Conservation (phyloP, 1,140 invertebrate genomes). For the Bombus fervidus region DNA sequence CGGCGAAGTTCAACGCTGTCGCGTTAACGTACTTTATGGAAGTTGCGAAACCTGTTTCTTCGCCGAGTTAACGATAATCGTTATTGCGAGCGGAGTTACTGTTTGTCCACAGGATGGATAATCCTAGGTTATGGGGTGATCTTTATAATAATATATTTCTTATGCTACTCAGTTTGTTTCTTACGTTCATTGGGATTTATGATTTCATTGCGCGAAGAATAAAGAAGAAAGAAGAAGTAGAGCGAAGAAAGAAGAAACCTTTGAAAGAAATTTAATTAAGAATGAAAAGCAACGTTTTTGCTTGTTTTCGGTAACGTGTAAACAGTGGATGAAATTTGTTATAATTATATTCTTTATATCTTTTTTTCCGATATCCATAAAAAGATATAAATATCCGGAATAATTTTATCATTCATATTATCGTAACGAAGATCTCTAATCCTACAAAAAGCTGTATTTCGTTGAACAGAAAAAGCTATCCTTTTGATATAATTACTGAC, state of each 20-base stretch:
- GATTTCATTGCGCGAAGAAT: too few relatives aligned
- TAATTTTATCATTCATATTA: too few relatives aligned
- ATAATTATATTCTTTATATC: too few relatives aligned
- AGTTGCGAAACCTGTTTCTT: not conserved
- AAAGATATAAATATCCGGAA: too few relatives aligned
- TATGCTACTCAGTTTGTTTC: not conserved
- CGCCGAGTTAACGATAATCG: not conserved
- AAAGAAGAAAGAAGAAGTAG: too few relatives aligned
- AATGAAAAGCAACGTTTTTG: too few relatives aligned
- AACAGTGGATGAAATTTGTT: too few relatives aligned
- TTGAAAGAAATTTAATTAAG: too few relatives aligned
- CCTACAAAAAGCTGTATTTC: not conserved
- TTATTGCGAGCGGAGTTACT: not conserved
- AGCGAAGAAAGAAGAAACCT: too few relatives aligned
- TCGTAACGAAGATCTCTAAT: not conserved
- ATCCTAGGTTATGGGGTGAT: too few relatives aligned
- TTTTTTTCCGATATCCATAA: too few relatives aligned
- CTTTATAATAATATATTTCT: not conserved
- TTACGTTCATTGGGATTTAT: not conserved
- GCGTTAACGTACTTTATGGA: slow-evolving; percentile 17
- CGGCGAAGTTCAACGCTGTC: slow-evolving; percentile 3
- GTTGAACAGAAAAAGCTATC: not conserved
- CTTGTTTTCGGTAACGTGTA: too few relatives aligned
- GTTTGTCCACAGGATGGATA: not conserved
- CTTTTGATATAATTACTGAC: not conserved